Base-by-base conservation (phyloP, 2,113 vertebrate species). In the Oryzias curvinotus region DNA sequence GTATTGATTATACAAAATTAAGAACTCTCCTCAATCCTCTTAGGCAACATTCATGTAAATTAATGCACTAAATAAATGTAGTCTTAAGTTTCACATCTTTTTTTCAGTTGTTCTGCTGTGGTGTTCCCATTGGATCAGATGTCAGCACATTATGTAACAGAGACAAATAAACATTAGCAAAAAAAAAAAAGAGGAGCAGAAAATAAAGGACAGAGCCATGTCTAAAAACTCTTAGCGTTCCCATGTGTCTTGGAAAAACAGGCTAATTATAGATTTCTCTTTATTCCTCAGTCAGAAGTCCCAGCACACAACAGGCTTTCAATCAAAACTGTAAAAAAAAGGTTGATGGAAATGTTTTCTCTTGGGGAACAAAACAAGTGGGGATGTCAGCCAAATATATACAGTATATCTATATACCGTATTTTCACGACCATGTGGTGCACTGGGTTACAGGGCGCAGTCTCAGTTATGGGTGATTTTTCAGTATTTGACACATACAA, bases 221-320 rank as follows among this genome's bases (percentile, higher is more conserved):
- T 52, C 75, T 12, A 26, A 41, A 57, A 52, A 77, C 53, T 3
- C 28, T 64, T 3, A 49, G 45, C 43, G 41, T 83, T 85, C 80
- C 76, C 73, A 82, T 57, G 25, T 67, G 64, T 82, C 65, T 62
- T 21, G 30, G 74, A 73, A 74, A 82, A 73, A 28, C 23, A 48
- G 68, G 71, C 56, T 75, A 83, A 75, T 81, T 76, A 72, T 80
- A 74, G 76, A 52, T 62, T 73, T 69, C 57, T 64, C 42, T 25
- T 5, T 23, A 69, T 71, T 67, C 53, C 57, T 30, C 16, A 5
- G 28, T 19, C 47, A 51, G n/a, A 21, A 47, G 26, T 65, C 57
- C 46, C 77, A 64, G 69, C 77, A 82, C 60, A 72, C 77, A 18
- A 41, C 26, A 7, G 3, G 17, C 51, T 53, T 79, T 36, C 10